Evolutionary conservation across 2,888 invertebrate genomes (phyloP).

Genomic region (Calameuta idolon): DNA sequence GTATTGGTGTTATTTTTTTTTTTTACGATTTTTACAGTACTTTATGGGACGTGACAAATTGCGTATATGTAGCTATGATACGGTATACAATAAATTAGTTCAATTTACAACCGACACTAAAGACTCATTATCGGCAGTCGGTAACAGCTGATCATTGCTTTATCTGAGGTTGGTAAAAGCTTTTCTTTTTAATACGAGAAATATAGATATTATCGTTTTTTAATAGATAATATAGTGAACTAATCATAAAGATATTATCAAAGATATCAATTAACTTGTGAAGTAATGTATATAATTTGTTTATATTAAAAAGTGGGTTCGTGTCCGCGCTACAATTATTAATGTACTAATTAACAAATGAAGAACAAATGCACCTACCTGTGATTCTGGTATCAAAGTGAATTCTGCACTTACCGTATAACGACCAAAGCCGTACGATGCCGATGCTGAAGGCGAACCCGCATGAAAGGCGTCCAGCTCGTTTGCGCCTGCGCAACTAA

Average conservation of each 20-base stretch:
- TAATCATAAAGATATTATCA: background rate
- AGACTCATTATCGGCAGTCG: background rate
- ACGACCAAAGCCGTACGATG: background rate
- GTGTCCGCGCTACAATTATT: background rate
- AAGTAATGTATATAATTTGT: background rate
- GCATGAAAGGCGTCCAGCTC: background rate
- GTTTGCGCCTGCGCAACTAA: slow-evolving; percentile 13
- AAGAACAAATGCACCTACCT: background rate
- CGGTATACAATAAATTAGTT: background rate
- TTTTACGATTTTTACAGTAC: background rate
- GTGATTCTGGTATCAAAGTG: background rate
- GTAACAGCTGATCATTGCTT: background rate
- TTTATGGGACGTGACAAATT: background rate
- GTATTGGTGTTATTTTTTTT: background rate
- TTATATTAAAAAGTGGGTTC: background rate
- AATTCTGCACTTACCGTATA: background rate
- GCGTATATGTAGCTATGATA: background rate
- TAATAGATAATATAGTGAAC: background rate
- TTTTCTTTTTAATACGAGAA: background rate
- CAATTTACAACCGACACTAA: background rate
- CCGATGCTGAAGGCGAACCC: background rate
- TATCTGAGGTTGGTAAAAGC: background rate
- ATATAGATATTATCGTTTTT: background rate
- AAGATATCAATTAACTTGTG: background rate
- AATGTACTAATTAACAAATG: background rate